Base-by-base conservation (phyloP, 2,797 vertebrate species). In the Lepilemur ruficaudatus region DNA sequence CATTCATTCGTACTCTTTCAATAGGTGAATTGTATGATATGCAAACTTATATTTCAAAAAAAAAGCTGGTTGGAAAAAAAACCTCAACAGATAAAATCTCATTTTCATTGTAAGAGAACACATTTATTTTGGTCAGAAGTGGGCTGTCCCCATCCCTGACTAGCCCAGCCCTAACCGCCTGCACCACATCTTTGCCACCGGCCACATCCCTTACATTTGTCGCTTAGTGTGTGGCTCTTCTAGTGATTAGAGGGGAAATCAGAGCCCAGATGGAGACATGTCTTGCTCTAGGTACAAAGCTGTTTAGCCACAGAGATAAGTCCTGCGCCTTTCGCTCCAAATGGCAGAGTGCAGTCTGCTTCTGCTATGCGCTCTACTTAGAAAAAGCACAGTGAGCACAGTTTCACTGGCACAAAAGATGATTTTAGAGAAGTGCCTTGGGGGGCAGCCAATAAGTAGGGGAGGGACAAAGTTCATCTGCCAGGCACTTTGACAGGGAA, bases 111-210 rank as follows among this genome's bases (percentile, higher is more conserved):
- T 52, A 46, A 46, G 41, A 70, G 20, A 90, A 67, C 14, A 67
- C 28, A 79, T 25, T 67, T 35, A 28, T 59, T 69, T 52, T 25
- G 25, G 52, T 35, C 35, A 30, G 48, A 61, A 87, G 6, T 1
- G 75, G 7, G 6, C 17, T 20, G 2, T n/a, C 13, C n/a, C 0
- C 0, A 1, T 5, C 15, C 12, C 38, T 61, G 4, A 32, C 38
- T 13, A 48, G 23, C 4, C 70, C 82, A 12, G 4, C 17, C 52
- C 55, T 50, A 25, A 41, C 15, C 32, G 67, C 5, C 5, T 32
- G 12, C 2, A 35, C 25, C 2, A 4, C 22, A 0, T 25, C 10
- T n/a, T 59, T 46, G 48, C 14, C 59, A 1, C 0, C 55, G 57
- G 38, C 11, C 35, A 7, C 20, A 1, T 38, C 17, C 76, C 43